phyloP scores from a whole-genome alignment of 1,140 invertebrate species.

The Cherax destructor region DNA sequence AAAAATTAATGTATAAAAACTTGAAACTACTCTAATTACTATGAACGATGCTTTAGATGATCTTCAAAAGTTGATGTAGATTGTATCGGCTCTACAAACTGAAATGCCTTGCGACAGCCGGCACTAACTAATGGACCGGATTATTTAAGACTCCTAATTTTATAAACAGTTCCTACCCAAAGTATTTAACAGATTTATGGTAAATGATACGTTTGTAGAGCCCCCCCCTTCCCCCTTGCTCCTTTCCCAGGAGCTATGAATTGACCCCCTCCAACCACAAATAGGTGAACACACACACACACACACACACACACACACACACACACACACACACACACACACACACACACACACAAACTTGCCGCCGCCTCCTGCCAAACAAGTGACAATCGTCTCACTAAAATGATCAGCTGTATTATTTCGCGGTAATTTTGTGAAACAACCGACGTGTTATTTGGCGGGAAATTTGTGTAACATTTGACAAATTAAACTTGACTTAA shows the following conservation, averaged over 20 bases:
- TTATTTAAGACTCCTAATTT: neutral
- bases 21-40: neutral
- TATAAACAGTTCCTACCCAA: neutral
- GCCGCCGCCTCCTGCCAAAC: neutral
- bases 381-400: conserved; percentile 1
- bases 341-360: neutral
- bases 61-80: neutral
- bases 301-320: too few relatives aligned
- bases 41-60: neutral
- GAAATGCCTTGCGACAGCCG: neutral
- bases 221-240: neutral
- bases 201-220: neutral
- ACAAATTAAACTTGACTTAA: conserved; percentile 1
- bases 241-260: too few relatives aligned
- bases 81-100: neutral
- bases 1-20: neutral
- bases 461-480: neutral
- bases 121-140: neutral
- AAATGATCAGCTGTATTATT: neutral
- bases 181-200: neutral
- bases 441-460: neutral
- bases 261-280: too few relatives aligned
- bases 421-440: neutral
- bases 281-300: too few relatives aligned
- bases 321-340: too few relatives aligned